phyloP scores from a whole-genome alignment of 2,888 invertebrate genomes.

The Aporophyla nigra region DNA sequence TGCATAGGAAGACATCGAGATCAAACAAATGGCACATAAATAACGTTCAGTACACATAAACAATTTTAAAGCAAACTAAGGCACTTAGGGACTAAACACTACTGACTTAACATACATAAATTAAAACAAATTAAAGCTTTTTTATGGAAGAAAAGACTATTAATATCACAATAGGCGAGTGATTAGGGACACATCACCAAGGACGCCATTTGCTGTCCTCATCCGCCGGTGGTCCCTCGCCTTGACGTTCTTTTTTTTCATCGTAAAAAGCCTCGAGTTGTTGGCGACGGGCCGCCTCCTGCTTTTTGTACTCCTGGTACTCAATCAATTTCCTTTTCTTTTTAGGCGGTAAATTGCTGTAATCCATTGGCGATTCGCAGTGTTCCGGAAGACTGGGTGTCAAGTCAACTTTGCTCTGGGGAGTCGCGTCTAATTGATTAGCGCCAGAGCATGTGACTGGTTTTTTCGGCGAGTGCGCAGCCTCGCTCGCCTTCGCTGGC shows the following conservation, averaged over 20 bases:
- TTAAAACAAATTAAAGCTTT: constrained; percentile 90
- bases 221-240: constrained; percentile 80
- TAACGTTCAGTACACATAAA: constrained; percentile 57
- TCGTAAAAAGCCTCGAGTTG: constrained; percentile 85
- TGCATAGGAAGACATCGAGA: constrained; percentile 86
- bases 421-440: constrained; percentile 77
- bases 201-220: constrained; percentile 88
- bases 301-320: constrained; percentile 90
- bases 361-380: constrained; percentile 88
- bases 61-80: constrained; percentile 63
- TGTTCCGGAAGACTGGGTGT: constrained; percentile 84
- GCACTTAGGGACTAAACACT: constrained; percentile 64
- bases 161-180: constrained; percentile 85
- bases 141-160: constrained; percentile 88
- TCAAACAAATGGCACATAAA: constrained; percentile 86
- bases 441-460: constrained; percentile 68
- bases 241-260: constrained; percentile 80
- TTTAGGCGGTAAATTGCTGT: constrained; percentile 89
- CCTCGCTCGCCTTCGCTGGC: constrained; percentile 78
- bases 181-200: constrained; percentile 75
- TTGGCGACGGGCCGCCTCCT: constrained; percentile 87
- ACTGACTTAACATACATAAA: constrained; percentile 73
- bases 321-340: constrained; percentile 90
- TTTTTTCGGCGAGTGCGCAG: constrained; percentile 75
- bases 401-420: constrained; percentile 81